Base-by-base conservation (phyloP, 2,888 invertebrate species). In the Synergus gifuensis region DNA sequence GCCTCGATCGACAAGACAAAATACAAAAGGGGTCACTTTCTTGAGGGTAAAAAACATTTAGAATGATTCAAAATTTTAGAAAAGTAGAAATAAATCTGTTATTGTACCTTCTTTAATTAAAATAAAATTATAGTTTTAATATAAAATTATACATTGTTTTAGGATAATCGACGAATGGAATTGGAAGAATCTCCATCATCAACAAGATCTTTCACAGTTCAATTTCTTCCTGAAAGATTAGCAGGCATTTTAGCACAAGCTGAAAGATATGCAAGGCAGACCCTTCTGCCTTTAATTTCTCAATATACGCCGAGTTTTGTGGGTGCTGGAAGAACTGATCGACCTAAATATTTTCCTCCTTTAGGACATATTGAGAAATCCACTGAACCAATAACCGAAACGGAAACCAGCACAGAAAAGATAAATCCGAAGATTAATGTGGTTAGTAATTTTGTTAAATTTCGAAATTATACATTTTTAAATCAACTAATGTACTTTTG, bases 211-310 rank as follows among this genome's bases (percentile, higher is more conserved):
- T 88, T 92, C 87, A 96, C 96, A 0, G 96, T 97, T 0, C 97
- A 97, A 90, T 94, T 96, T 88, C 92, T 97, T 64, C 97, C 97
- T 0, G 95, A 96, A 83, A 93, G 96, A 49, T 92, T 97, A 2
- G 96, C 96, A 0, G 95, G 96, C 5, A 95, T 97, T 91, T 94
- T 97, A 69, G 96, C 97, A 60, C 95, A 96, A 85, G 97, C 97
- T 0, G 97, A 97, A 88, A 94, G 95, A 76, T 97, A 97, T 90
- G 96, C 97, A 0, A 93, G 96, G 77, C 96, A 96, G 90, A 96
- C 96, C 0, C 93, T 97, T 2, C 91, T 96, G 77, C 96, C 96
- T 0, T 90, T 97, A 8, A 96, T 97, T 12, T 96, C 96, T 16
- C 96, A 96, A 66, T 96, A 96, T 90, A 96, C 96, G 0, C 96